phyloP scores from a whole-genome alignment of 2,888 invertebrate genomes.

The Microplitis manilae region DNA sequence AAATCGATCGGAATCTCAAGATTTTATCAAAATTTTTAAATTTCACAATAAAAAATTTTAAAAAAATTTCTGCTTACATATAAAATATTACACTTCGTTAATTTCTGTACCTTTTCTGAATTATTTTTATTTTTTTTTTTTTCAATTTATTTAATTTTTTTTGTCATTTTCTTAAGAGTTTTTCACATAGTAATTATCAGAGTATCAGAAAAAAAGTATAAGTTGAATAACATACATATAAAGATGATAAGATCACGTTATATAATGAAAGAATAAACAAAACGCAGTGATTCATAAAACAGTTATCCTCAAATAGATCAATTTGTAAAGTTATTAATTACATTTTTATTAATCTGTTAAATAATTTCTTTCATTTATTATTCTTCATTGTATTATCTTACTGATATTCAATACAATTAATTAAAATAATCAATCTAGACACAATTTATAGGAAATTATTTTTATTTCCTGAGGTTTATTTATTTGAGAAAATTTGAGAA shows the following conservation, averaged over 20 bases:
- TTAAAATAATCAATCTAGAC: no score
- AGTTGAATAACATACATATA: constrained; percentile 8
- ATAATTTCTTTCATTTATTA: no score
- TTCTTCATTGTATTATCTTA: no score
- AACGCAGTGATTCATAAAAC: constrained; percentile 14
- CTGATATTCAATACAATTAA: no score
- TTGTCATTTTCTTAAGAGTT: neutral
- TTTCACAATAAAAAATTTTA: no score
- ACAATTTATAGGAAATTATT: no score
- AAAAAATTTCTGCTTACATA: neutral
- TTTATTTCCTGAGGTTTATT: no score
- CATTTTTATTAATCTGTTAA: no score
- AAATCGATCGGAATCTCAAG: neutral
- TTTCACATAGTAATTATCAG: neutral
- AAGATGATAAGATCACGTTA: constrained; percentile 6
- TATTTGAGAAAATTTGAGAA: no score
- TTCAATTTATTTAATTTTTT: neutral
- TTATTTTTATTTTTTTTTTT: neutral
- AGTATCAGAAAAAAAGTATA: neutral
- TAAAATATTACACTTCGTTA: neutral
- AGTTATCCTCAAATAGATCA: neutral
- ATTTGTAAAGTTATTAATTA: no score
- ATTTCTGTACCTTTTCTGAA: neutral
- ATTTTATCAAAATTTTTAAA: no score
- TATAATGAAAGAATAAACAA: constrained; percentile 13